Base-by-base conservation (phyloP, 2,797 vertebrate species). In the Valencia hispanica region DNA sequence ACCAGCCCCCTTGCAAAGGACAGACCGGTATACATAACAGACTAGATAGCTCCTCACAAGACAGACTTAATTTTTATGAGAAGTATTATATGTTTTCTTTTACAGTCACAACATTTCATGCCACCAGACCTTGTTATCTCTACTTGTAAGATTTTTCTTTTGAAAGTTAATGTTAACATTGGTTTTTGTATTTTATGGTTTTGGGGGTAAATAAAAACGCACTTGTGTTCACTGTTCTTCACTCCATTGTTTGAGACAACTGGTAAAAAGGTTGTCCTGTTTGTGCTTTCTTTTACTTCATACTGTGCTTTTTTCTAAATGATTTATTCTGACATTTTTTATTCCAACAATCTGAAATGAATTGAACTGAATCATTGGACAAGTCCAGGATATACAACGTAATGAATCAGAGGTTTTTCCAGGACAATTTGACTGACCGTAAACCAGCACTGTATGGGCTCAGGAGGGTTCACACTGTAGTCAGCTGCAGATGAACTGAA, bases 361-460 rank as follows among this genome's bases (percentile, higher is more conserved):
- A 57, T 6, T 57, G 12, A 57, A 27, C 14, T 57, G n/a, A 55
- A 14, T n/a, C 53, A 61, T 18, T 61, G 15, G 6, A 9, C 0
- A 7, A 3, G 39, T 39, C 39, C 39, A 39, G 14, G 12, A 27
- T 57, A 15, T 61, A 92, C 27, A 0, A 68, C 79, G 61, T 93
- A 93, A 69, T 92, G 79, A 2, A 69, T 48, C 68, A 89, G 82
- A 11, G 47, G 59, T 75, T 79, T 78, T 86, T 88, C 87, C 73
- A 94, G 77, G 48, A 75, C 89, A 3, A 70, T 57, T 18, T 84
- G 68, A 32, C 87, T 50, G 11, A 84, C 18, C 55, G 83, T 61
- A 34, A 89, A 75, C 93, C 92, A 93, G 70, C 94, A 95, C 2
- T 68, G 22, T 70, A 84, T 6, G n/a, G 2, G 41, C 0, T 76